phyloP scores from a whole-genome alignment of 2,888 invertebrate species.

The Zootermopsis nevadensis region DNA sequence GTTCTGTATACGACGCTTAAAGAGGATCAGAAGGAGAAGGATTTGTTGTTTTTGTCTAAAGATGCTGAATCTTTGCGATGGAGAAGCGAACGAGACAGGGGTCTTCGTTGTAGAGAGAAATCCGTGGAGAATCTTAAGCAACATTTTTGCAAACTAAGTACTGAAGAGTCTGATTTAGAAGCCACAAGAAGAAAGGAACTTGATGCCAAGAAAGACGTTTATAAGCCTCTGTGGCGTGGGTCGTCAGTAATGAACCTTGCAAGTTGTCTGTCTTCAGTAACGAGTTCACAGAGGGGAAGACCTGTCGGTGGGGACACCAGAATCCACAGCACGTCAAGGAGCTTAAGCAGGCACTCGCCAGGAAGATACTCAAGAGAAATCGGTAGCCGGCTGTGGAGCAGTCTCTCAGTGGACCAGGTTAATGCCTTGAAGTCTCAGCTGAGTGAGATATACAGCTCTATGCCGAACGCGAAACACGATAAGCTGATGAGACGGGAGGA shows the following conservation, averaged over 20 bases:
- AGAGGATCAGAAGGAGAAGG: conserved; percentile 82
- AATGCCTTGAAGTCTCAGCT: conserved; percentile 82
- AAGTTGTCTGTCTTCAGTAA: conserved; percentile 70
- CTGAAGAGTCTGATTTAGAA: conserved; percentile 60
- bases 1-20: conserved; percentile 80
- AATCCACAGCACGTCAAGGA: neutral
- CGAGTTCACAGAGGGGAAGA: conserved; percentile 56
- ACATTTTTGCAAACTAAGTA: conserved; percentile 74
- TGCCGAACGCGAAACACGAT: conserved; percentile 37
- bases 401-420: conserved; percentile 85
- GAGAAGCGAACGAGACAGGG: conserved; percentile 79
- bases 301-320: neutral
- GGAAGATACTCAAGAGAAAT: conserved; percentile 65
- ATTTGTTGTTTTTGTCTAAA: conserved; percentile 83
- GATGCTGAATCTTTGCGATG: conserved; percentile 80
- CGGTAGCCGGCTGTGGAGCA: conserved; percentile 84
- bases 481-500: conserved; percentile 62
- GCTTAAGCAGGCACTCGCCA: conserved; percentile 11
- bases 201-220: conserved; percentile 70
- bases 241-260: conserved; percentile 85
- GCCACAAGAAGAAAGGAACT: conserved; percentile 46
- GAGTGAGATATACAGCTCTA: conserved; percentile 81
- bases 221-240: conserved; percentile 86
- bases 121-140: conserved; percentile 88
- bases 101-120: conserved; percentile 83